Percentiles rank a stretch among this genome's conserved stretches.
These are phyloP conservation scores for Catagonus wagneri DNA, from an alignment of 2,113 vertebrate species.

Conservation along the genomic window DNA sequence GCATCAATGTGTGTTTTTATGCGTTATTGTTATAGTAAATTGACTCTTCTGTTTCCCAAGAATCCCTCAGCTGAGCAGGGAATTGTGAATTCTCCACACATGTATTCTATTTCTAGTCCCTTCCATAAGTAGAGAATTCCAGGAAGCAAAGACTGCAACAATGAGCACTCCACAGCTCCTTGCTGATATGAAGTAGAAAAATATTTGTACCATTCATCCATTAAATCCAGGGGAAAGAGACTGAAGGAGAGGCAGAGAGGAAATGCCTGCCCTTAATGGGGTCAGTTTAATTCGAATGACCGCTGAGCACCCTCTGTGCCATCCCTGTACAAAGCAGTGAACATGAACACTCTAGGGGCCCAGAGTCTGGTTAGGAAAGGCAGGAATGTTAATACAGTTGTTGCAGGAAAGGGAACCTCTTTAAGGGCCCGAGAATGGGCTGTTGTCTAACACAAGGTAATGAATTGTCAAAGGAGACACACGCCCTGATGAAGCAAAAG, in stretches of 20 bases:
- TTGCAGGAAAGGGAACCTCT: too few species aligned
- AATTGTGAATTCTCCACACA: not conserved
- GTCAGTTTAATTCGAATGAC: not conserved
- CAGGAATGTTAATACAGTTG: not conserved
- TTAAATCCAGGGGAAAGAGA: not conserved
- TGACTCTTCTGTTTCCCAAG: not conserved
- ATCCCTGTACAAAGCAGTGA: not conserved
- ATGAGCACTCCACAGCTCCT: not conserved
- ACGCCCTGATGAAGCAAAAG: too few species aligned
- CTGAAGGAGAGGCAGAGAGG: not conserved
- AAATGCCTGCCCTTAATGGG: not conserved
- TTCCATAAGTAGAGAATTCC: conserved; percentile 12
- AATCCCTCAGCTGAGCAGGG: not conserved
- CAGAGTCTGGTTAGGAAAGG: not conserved
- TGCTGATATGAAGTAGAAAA: not conserved
- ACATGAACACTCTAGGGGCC: not conserved
- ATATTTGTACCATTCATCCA: not conserved
- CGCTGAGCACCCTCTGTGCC: not conserved
- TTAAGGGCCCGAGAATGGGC: too few species aligned
- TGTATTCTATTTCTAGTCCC: not conserved
- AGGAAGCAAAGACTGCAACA: not conserved
- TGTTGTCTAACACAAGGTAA: too few species aligned
- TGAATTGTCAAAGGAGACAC: too few species aligned
- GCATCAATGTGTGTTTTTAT: not conserved
- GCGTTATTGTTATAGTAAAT: not conserved